Evolutionary conservation across 1,140 invertebrate genomes (phyloP), one percentile per base, ranked within the genome.

Genomic region (Oreohelix idahoensis): DNA sequence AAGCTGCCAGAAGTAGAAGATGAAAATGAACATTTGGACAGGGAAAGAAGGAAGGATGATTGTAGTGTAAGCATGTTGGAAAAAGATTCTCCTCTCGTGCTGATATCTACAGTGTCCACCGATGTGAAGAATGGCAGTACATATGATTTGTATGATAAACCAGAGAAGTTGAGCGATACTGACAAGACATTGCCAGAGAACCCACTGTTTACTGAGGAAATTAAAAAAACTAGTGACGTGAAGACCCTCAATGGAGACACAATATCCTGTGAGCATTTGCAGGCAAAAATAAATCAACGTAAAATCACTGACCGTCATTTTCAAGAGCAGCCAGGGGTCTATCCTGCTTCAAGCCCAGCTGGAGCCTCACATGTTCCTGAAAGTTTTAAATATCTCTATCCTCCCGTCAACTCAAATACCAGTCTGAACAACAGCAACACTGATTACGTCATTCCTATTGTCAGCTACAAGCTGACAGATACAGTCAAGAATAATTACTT

Each of bases 371-470:
- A 35, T 11, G 11, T 66, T 1, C 63, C 23, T 2, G 63, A 66
- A n/a, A 32, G 10, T 66, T 29, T 66, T 23, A 66, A 35, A 32
- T 66, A 17, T n/a, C n/a, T 32, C n/a, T 32, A 29, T 32, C 29
- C 63, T 13, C 23, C 63, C 8, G 63, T 66, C 29, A 66, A 23
- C 29, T 45, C n/a, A 1, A 26, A 20, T 20, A 26, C 74, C 2
- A 53, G n/a, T 53, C 5, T 42, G 15, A 73, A n/a, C 1, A 13
- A 8, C 39, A 76, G n/a, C 45, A 51, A n/a, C 74, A 76, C 0
- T 51, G 74, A 76, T 15, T 76, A 76, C 39, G 58, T 79, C 1
- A 79, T 79, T 23, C 77, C 77, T 39, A 42, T 79, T 4, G 77
- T 79, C 32, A 66, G 77, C 58, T 79, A 66, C 45, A 76, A 53